phyloP scores from a whole-genome alignment of 2,888 invertebrate genomes.

The Belgica antarctica region DNA sequence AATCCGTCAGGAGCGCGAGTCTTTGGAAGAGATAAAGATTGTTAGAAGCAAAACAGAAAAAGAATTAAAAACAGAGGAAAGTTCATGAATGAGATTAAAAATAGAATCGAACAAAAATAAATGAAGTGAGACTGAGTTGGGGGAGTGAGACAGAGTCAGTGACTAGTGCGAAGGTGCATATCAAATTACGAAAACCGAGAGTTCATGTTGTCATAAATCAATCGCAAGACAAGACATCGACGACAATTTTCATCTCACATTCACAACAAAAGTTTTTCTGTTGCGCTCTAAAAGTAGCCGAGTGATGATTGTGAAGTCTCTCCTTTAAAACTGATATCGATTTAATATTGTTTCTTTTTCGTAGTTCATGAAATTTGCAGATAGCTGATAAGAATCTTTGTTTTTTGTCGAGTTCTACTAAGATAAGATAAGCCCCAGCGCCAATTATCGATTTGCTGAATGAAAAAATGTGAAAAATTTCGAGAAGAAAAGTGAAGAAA shows the following conservation, averaged over 20 bases:
- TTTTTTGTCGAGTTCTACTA: too few relatives aligned
- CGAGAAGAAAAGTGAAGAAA: background rate
- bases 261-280: background rate
- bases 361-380: constrained; percentile 8
- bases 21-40: background rate
- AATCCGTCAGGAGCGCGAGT: constrained; percentile 1
- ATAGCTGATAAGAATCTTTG: constrained; percentile 7
- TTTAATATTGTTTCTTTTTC: background rate
- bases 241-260: constrained; percentile 17
- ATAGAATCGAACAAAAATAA: background rate
- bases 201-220: constrained; percentile 25
- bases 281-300: constrained; percentile 35
- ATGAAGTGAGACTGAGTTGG: background rate
- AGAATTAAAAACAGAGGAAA: background rate
- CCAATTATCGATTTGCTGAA: background rate
- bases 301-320: constrained; percentile 26
- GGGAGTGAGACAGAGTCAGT: background rate
- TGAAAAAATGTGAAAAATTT: background rate
- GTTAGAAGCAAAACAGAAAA: background rate
- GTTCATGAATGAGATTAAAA: constrained; percentile 16
- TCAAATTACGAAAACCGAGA: background rate
- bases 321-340: constrained; percentile 7
- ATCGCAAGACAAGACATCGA: constrained; percentile 6
- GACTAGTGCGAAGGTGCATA: background rate
- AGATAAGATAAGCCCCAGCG: constrained; percentile 29